Evolutionary conservation across 2,797 vertebrate genomes (phyloP).

Genomic region (Premnoplex brunnescens): DNA sequence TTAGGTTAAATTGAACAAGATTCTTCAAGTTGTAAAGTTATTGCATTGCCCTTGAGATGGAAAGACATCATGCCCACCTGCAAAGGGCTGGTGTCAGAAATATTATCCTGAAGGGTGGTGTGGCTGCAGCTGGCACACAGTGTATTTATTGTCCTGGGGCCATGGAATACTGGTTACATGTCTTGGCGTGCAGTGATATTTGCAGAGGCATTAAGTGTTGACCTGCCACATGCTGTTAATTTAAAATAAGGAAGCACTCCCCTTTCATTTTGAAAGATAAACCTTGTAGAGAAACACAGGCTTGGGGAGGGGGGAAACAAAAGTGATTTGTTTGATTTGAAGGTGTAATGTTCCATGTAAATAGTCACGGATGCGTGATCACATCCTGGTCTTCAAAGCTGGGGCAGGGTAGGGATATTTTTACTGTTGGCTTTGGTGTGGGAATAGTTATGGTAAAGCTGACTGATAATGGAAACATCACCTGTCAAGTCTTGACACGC

Average conservation of each 20-base stretch:
- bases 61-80: neutral
- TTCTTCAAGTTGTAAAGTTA: neutral
- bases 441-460: neutral
- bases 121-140: neutral
- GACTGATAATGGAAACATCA: neutral
- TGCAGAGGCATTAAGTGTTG: neutral
- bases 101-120: neutral
- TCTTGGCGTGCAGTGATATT: accelerated
- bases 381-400: neutral
- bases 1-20: neutral
- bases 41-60: neutral
- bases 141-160: neutral
- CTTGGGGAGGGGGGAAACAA: accelerated
- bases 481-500: neutral
- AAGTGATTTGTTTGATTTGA: neutral
- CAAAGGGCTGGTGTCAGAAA: neutral
- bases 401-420: neutral
- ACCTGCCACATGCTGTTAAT: neutral
- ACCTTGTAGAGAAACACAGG: accelerated
- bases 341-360: neutral
- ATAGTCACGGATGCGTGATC: neutral
- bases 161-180: neutral
- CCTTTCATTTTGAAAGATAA: neutral
- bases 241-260: neutral
- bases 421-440: neutral